Evolutionary conservation across 2,113 vertebrate species (phyloP).

Genomic region (Zootoca vivipara): DNA sequence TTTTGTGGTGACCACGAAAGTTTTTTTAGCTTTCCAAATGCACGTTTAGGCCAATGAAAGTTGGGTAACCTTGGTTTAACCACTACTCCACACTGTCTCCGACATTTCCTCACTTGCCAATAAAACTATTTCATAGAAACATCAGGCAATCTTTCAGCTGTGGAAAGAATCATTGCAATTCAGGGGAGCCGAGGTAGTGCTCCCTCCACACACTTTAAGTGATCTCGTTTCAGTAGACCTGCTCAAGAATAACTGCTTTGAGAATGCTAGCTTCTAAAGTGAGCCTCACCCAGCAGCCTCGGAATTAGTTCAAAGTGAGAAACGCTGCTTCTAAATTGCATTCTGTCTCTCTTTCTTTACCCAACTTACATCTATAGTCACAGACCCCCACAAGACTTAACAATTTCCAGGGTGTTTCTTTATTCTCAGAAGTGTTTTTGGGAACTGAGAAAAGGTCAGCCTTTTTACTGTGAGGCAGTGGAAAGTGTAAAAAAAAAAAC

Average conservation of each 20-base stretch:
- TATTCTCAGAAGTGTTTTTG: constrained; percentile 15
- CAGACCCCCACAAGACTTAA: neutral
- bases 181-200: neutral
- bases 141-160: neutral
- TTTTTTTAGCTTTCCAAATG: too few relatives aligned
- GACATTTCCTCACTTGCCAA: neutral
- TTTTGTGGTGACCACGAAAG: too few relatives aligned
- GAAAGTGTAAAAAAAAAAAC: neutral
- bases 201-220: neutral
- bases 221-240: neutral
- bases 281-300: neutral
- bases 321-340: neutral
- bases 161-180: constrained; percentile 12
- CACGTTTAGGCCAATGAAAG: too few relatives aligned
- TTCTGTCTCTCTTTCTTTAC: neutral
- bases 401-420: neutral
- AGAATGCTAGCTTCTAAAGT: neutral
- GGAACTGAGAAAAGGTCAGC: neutral
- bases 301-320: constrained; percentile 4
- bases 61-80: neutral
- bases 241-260: neutral
- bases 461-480: constrained; percentile 4
- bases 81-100: neutral
- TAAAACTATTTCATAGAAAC: neutral
- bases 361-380: constrained; percentile 6